Base-by-base conservation (phyloP, 2,888 invertebrate genomes). In the Erynnis tages region DNA sequence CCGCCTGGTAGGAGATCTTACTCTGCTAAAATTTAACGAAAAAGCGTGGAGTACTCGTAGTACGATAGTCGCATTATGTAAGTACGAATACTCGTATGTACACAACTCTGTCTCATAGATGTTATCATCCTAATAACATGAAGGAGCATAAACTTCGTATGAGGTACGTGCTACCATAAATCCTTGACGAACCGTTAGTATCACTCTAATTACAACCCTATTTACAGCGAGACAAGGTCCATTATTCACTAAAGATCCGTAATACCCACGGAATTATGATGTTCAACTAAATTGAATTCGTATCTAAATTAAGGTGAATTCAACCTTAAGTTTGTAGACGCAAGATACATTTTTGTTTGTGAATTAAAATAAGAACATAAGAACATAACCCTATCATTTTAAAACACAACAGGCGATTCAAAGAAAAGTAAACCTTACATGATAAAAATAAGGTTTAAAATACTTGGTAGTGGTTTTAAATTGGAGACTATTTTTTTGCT, bases 131-230 rank as follows among this genome's bases (percentile, higher is more conserved):
- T 48, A 40, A 32, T 40, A 48, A 40, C 48, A 32, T 21, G 23
- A 30, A 32, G 40, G 29, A 14, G 19, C 30, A 48, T 48, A 40
- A 48, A 40, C 40, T 32, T 40, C 40, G 2, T 32, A 38, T 47
- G 47, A 47, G 37, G 29, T 40, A 48, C 48, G 48, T 48, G 48
- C 21, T 2, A 16, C 6, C 21, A 48, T 48, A 48, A 48, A 38
- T 48, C 48, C 19, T 48, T 38, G 21, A 10, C 14, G 25, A 30
- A 44, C 17, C 11, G 5, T 3, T 38, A 1, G 11, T 13, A 11
- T 10, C n/a, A 10, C 17, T 25, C 16, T 10, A 46, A 30, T 38
- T 19, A 19, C 19, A 30, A 23, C 40, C 32, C 16, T 48, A 40
- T 11, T n/a, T 40, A 10, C 40, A 14, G 23, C 2, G 21, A 16